Conservation (phyloP, 2,888 invertebrate species). For the Mythimna loreyi region DNA sequence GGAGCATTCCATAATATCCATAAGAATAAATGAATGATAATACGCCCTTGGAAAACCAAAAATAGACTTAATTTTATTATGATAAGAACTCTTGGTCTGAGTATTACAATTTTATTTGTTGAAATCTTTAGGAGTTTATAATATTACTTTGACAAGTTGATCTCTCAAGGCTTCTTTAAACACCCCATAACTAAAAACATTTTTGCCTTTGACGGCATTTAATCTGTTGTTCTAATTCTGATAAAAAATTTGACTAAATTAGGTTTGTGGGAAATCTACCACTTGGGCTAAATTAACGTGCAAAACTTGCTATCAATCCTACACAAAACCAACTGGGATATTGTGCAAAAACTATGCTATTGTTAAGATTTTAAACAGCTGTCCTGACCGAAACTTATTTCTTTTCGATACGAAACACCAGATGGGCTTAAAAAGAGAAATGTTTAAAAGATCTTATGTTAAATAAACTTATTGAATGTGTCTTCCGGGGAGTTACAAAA, state of each 20-base stretch:
- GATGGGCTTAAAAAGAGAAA: background rate
- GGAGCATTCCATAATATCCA: conserved; percentile 64
- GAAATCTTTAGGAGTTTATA: conserved; percentile 3
- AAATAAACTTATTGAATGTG: conserved; percentile 8
- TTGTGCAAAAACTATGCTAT: conserved; percentile 5
- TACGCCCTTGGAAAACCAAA: conserved; percentile 54
- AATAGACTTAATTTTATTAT: conserved; percentile 46
- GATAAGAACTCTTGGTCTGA: conserved; percentile 26
- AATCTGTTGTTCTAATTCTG: conserved; percentile 11
- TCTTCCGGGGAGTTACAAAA: conserved; percentile 68
- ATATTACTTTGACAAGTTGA: background rate
- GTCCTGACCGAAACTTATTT: background rate
- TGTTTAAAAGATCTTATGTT: background rate
- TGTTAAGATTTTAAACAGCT: conserved; percentile 6
- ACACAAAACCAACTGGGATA: background rate
- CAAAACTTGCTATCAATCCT: background rate
- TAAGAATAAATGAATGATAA: conserved; percentile 72
- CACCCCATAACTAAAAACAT: background rate
- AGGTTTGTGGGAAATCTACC: conserved; percentile 7
- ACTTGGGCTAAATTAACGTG: background rate
- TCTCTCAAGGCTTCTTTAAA: background rate
- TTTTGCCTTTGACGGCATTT: background rate
- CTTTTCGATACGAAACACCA: background rate
- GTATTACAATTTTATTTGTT: conserved; percentile 45
- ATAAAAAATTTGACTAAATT: background rate